phyloP scores from a whole-genome alignment of 2,113 vertebrate species.

The Paradoxurus hermaphroditus region DNA sequence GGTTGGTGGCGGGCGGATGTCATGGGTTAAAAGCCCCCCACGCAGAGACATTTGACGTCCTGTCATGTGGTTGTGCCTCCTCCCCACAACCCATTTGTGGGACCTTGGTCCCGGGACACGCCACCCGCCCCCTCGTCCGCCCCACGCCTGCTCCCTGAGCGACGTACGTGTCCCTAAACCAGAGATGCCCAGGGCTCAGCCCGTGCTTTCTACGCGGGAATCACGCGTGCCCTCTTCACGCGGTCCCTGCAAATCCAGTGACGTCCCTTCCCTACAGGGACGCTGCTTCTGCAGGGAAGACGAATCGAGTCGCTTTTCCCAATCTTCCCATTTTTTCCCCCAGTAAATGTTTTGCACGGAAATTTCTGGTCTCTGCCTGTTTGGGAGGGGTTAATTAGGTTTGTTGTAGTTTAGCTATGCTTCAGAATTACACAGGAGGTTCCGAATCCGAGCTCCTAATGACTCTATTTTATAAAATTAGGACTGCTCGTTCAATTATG shows the following conservation, averaged over 20 bases:
- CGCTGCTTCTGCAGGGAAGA: background rate
- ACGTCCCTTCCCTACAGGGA: background rate
- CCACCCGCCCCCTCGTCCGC: fast-evolving
- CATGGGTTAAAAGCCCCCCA: fast-evolving
- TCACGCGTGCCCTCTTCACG: fast-evolving
- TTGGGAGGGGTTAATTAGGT: conserved; percentile 33
- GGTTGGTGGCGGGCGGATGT: fast-evolving
- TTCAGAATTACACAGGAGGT: conserved; percentile 20
- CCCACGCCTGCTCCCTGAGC: background rate
- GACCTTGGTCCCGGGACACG: background rate
- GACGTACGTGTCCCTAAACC: background rate
- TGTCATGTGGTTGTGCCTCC: fast-evolving
- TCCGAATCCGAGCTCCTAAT: background rate
- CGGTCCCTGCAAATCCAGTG: fast-evolving
- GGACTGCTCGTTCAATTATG: background rate
- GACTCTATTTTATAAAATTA: conserved; percentile 44
- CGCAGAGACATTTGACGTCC: fast-evolving
- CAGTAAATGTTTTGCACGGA: background rate
- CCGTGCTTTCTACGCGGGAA: fast-evolving
- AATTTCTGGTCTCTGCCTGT: background rate
- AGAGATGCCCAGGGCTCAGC: fast-evolving
- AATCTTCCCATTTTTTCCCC: background rate
- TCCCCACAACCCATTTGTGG: background rate
- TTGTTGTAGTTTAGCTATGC: background rate
- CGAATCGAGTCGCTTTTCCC: background rate